phyloP scores from a whole-genome alignment of 2,113 vertebrate species.

The Hippocampus abdominalis region DNA sequence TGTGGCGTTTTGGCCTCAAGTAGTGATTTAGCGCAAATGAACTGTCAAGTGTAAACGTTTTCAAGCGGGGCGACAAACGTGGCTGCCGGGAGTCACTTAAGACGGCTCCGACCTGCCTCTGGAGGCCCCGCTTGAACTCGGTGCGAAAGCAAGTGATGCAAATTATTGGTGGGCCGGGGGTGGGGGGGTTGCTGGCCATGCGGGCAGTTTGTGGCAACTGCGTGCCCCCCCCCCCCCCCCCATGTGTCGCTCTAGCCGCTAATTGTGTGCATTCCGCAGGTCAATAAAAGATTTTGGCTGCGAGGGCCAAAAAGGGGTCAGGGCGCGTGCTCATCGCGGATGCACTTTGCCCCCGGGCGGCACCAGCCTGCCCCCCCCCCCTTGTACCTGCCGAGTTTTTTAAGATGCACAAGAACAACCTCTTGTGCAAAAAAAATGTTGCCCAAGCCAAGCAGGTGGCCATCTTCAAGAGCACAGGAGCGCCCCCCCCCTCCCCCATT shows the following conservation, averaged over 20 bases:
- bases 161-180: conserved; percentile 20
- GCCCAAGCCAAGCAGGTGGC: conserved; percentile 15
- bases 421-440: conserved; percentile 25
- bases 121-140: not conserved
- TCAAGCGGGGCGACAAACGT: not conserved
- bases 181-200: not conserved
- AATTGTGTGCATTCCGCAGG: not conserved
- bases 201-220: conserved; percentile 15
- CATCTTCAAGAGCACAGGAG: conserved; percentile 19
- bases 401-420: conserved; percentile 4
- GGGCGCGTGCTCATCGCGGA: conserved; percentile 32
- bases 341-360: conserved; percentile 39
- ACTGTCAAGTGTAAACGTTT: not conserved
- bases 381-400: conserved; percentile 15
- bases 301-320: conserved; percentile 21
- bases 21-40: not conserved
- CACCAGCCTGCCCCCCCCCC: not conserved
- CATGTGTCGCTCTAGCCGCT: not conserved
- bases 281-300: conserved; percentile 9
- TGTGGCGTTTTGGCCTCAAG: not conserved
- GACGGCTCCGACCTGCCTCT: not conserved
- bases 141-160: conserved; percentile 13
- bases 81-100: conserved; percentile 9
- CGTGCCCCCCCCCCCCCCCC: no score
- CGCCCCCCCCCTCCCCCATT: not conserved